A percentile compares a stretch with the other conserved stretches of the same genome.
These are phyloP conservation scores for Pinctada fucata DNA, from an alignment of 2,888 invertebrate genomes.

Conservation along the genomic window DNA sequence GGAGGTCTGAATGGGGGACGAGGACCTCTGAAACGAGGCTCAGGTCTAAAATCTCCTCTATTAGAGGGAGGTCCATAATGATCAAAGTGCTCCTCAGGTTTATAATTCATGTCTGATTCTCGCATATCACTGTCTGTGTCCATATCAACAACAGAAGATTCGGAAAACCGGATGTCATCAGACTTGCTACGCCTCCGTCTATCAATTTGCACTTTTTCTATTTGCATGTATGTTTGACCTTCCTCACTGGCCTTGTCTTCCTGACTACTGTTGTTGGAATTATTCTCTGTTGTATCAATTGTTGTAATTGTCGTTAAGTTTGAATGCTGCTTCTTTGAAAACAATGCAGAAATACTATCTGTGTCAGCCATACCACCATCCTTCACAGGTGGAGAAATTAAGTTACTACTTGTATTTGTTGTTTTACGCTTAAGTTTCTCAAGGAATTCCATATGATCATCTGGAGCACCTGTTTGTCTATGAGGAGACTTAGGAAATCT, in stretches of 20 bases:
- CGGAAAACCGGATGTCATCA: conserved; percentile 17
- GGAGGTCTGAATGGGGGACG: conserved; percentile 20
- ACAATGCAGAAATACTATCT: conserved; percentile 41
- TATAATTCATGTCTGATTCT: conserved; percentile 18
- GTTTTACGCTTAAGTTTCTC: conserved; percentile 69
- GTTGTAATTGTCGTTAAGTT: conserved; percentile 55
- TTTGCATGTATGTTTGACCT: conserved; percentile 2
- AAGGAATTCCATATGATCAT: conserved; percentile 68
- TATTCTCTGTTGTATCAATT: conserved; percentile 22
- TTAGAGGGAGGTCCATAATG: neutral
- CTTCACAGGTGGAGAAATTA: conserved; percentile 45
- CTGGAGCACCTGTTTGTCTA: conserved; percentile 31
- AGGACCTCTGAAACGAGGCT: neutral
- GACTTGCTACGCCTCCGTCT: conserved; percentile 13
- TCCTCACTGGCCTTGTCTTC: conserved; percentile 1
- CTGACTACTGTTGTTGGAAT: conserved; percentile 1
- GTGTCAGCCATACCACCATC: conserved; percentile 22
- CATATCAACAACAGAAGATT: conserved; percentile 3
- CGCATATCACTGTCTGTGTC: conserved; percentile 11
- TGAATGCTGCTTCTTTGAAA: conserved; percentile 47
- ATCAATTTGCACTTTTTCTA: conserved; percentile 21
- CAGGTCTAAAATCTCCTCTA: conserved; percentile 23
- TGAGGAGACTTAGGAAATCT: conserved; percentile 14
- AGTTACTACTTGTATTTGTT: conserved; percentile 34
- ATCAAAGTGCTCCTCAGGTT: conserved; percentile 8